Evolutionary conservation across 37 sponge, comb jelly and placozoan genomes (phyloP).

Genomic region (Geodia barretti): DNA sequence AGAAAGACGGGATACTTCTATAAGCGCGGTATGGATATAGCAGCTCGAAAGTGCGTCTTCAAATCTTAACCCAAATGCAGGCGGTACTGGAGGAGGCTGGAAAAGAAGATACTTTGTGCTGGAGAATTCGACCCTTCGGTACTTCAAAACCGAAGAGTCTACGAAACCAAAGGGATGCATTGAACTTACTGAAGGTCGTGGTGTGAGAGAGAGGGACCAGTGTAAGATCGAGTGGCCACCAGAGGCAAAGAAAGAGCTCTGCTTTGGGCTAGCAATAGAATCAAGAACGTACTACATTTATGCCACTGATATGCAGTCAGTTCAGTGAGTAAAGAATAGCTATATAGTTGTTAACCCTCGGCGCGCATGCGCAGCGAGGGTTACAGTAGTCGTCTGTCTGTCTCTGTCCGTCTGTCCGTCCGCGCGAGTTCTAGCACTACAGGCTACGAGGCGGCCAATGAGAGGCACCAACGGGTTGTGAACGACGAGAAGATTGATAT

Average conservation of each 20-base stretch:
- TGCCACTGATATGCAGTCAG: slow-evolving; percentile 32
- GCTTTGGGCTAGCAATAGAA: slow-evolving; percentile 58
- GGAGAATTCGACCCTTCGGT: slow-evolving; percentile 20
- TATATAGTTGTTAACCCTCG: too few relatives aligned
- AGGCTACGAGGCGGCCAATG: too few relatives aligned
- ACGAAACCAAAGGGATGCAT: slow-evolving; percentile 43
- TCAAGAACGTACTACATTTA: slow-evolving; percentile 69
- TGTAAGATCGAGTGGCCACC: slow-evolving; percentile 63
- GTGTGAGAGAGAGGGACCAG: slow-evolving; percentile 29
- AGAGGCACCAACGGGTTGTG: too few relatives aligned
- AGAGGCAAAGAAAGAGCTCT: slow-evolving; percentile 23
- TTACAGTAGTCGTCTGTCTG: background rate
- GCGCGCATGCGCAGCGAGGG: too few relatives aligned
- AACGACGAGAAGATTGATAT: too few relatives aligned
- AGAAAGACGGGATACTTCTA: slow-evolving; percentile 32
- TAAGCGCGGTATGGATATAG: slow-evolving; percentile 37
- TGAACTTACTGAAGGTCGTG: slow-evolving; percentile 45
- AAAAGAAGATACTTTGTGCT: slow-evolving; percentile 67
- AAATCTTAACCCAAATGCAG: slow-evolving; percentile 17
- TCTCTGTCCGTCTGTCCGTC: too few relatives aligned
- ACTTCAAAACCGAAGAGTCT: slow-evolving; percentile 53
- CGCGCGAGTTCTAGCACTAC: too few relatives aligned
- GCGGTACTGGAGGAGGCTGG: slow-evolving; percentile 64
- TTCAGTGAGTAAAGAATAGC: too few relatives aligned
- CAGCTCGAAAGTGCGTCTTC: background rate